Base-by-base conservation (phyloP, 2,797 vertebrate species). In the Sebastes taczanowskii region DNA sequence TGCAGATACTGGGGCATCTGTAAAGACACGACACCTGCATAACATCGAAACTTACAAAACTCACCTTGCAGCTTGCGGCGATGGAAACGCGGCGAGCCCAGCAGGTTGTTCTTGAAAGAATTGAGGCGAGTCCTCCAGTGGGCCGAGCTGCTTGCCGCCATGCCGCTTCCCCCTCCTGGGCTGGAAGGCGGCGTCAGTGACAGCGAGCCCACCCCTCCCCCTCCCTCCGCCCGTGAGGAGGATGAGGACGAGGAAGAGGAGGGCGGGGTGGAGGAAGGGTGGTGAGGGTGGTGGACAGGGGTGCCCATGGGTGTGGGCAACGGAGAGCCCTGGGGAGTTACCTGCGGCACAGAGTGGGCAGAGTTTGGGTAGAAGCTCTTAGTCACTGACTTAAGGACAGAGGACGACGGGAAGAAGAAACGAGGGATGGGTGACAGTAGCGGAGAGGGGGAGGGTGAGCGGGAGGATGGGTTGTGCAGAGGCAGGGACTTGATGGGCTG, bases 111-210 rank as follows among this genome's bases (percentile, higher is more conserved):
- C 93, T 97, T 98, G 91, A 98, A 97, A 61, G 97, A 98, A 93
- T 98, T 98, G 91, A 98, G 96, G 32, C 97, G 96, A 77, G 96
- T 97, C 93, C 97, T 97, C 97, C 97, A 98, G 90, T 97, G 97
- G 53, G 97, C 97, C 8, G 97, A 97, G 88, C 97, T 97, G 67
- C 97, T 97, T 52, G 97, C 96, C 1, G 95, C 95, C 93, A 96
- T 95, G 84, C 95, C 93, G 10, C 95, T 84, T 1, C 97, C 96
- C 81, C 97, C 95, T 76, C 94, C 87, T 0, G 97, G 97, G 87
- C 97, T 97, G 80, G 97, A 97, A 16, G 97, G 97, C 1, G 97
- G 97, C 7, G 97, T 97, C 73, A 95, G 90, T 18, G 95, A 95
- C 66, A 95, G 86, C 10, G 95, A 95, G 49, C 97, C 97, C 32